Percentiles rank a stretch among this genome's conserved stretches.
These are phyloP conservation scores for Caligus rogercresseyi DNA, from an alignment of 1,140 invertebrate genomes.

Conservation along the genomic window DNA sequence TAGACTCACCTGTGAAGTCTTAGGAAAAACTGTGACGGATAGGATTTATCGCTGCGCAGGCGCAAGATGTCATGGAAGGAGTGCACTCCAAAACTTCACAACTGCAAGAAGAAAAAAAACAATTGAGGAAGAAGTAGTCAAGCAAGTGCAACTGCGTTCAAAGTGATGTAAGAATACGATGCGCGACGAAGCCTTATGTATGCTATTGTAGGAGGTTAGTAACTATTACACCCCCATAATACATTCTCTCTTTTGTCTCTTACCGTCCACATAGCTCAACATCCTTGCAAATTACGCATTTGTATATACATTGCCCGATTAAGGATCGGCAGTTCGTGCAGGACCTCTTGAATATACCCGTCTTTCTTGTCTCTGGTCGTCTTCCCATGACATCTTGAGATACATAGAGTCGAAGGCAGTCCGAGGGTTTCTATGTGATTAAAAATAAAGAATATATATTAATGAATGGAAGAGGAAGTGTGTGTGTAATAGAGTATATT, in stretches of 20 bases:
- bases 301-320: neutral
- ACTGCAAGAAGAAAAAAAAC: neutral
- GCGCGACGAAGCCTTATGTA: too few species aligned
- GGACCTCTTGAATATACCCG: neutral
- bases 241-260: too few species aligned
- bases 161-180: too few species aligned
- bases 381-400: neutral
- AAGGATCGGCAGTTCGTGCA: neutral
- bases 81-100: neutral
- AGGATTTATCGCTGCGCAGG: neutral
- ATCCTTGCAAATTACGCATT: neutral
- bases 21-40: neutral
- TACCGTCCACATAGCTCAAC: neutral
- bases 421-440: neutral
- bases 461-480: too few species aligned
- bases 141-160: too few species aligned
- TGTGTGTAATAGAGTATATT: too few species aligned
- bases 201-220: too few species aligned
- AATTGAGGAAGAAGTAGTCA: too few species aligned
- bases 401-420: neutral
- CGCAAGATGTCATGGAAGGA: neutral
- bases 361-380: neutral
- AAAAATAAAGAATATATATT: too few species aligned
- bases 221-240: too few species aligned
- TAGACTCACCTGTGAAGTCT: neutral